Evolutionary conservation across 2,888 invertebrate species (phyloP).

Genomic region (Eudasyphora cyanicolor): DNA sequence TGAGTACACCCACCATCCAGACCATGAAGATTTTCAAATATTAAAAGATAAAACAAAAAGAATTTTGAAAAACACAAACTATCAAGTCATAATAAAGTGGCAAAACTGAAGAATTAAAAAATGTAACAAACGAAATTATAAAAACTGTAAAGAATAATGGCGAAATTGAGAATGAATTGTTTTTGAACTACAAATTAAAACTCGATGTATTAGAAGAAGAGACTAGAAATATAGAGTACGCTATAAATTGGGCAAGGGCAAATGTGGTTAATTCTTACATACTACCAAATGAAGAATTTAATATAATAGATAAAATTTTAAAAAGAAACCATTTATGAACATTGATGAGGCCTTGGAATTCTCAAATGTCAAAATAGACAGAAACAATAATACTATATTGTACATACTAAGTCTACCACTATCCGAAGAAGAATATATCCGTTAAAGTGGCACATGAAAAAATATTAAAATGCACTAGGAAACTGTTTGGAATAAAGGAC

Average conservation of each 20-base stretch:
- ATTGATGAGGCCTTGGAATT: slow-evolving; percentile 65
- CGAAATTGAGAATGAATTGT: slow-evolving; percentile 18
- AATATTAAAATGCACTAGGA: slow-evolving; percentile 52
- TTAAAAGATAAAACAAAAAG: slow-evolving; percentile 40
- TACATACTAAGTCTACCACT: slow-evolving; percentile 58
- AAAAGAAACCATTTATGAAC: slow-evolving; percentile 56
- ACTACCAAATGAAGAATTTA: slow-evolving; percentile 49
- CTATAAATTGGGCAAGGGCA: slow-evolving; percentile 56
- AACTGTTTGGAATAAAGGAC: slow-evolving; percentile 48
- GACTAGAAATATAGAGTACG: slow-evolving; percentile 48
- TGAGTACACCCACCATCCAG: slow-evolving; percentile 48
- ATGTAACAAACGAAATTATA: slow-evolving; percentile 50
- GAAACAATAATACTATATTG: slow-evolving; percentile 44
- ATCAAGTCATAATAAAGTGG: slow-evolving; percentile 49
- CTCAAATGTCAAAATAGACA: slow-evolving; percentile 52
- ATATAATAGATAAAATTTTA: slow-evolving; percentile 40
- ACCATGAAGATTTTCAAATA: slow-evolving; percentile 30
- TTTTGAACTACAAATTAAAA: slow-evolving; percentile 48
- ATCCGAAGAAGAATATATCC: slow-evolving; percentile 38
- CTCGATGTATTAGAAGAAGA: slow-evolving; percentile 60
- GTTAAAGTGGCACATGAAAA: slow-evolving; percentile 48
- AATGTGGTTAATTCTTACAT: slow-evolving; percentile 53
- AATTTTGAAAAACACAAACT: slow-evolving; percentile 45
- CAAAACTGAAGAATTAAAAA: slow-evolving; percentile 49
- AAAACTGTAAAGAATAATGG: slow-evolving; percentile 30